A percentile compares a stretch with the other conserved stretches of the same genome.
Conservation (phyloP, 2,888 invertebrate genomes). For the Leucophenga maculata region DNA sequence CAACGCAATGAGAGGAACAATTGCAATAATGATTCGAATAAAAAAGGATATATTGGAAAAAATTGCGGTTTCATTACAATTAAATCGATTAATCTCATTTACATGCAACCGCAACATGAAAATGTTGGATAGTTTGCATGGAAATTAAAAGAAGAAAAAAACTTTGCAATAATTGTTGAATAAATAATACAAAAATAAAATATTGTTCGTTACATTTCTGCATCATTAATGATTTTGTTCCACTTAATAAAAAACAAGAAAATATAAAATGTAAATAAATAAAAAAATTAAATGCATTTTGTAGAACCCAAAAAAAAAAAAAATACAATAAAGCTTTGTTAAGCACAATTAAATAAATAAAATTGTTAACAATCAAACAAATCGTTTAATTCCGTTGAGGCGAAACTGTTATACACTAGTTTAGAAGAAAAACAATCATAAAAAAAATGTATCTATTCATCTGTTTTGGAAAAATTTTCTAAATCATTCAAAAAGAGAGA, state of each 20-base stretch:
- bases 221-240: constrained; percentile 16
- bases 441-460: too few species aligned
- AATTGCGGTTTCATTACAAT: constrained; percentile 26
- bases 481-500: too few species aligned
- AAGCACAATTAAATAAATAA: too few species aligned
- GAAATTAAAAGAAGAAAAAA: neutral
- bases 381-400: neutral
- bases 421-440: too few species aligned
- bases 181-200: too few species aligned
- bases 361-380: neutral
- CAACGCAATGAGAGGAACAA: constrained; percentile 14
- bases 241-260: neutral
- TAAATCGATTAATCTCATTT: constrained; percentile 25
- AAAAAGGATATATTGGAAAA: neutral
- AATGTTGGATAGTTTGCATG: constrained; percentile 9
- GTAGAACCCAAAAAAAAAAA: too few species aligned
- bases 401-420: neutral
- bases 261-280: too few species aligned
- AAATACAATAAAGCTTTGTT: too few species aligned
- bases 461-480: too few species aligned
- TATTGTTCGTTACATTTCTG: neutral
- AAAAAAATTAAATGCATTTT: too few species aligned
- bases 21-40: too few species aligned
- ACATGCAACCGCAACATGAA: constrained; percentile 25
- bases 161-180: too few species aligned